Evolutionary conservation across 92 coral and sea anemone genomes (phyloP).

Genomic region (Porites lobata): DNA sequence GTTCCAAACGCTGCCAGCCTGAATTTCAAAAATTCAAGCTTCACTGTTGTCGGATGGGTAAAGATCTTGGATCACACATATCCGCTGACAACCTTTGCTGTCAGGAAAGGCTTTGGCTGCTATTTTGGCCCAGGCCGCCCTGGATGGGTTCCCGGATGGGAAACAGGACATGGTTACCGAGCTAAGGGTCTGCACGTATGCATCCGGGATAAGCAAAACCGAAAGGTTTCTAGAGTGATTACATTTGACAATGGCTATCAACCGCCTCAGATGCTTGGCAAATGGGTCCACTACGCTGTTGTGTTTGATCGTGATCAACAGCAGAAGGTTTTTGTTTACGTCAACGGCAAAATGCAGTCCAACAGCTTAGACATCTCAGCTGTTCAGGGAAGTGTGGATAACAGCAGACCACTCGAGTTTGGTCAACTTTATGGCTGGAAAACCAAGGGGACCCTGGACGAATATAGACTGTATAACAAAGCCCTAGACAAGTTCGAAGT

Average conservation of each 20-base stretch:
- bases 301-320: constrained; percentile 72
- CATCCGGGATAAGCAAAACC: constrained; percentile 75
- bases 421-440: constrained; percentile 82
- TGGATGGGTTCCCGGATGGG: constrained; percentile 80
- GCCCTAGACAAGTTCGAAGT: constrained; percentile 59
- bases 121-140: constrained; percentile 49
- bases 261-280: constrained; percentile 49
- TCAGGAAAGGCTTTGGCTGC: constrained; percentile 75
- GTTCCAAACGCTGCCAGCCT: constrained; percentile 51
- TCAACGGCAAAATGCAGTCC: constrained; percentile 80
- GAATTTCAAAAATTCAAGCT: constrained; percentile 70
- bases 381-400: constrained; percentile 74
- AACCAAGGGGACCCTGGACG: constrained; percentile 85
- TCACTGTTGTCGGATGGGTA: constrained; percentile 75
- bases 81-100: constrained; percentile 83
- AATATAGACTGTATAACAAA: constrained; percentile 80
- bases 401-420: constrained; percentile 72
- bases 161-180: constrained; percentile 70
- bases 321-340: constrained; percentile 52
- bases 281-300: constrained; percentile 74
- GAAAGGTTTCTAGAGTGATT: constrained; percentile 23
- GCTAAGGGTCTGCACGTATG: constrained; percentile 63
- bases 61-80: constrained; percentile 73
- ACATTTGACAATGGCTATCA: constrained; percentile 64
- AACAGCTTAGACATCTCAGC: constrained; percentile 66